Evolutionary conservation across 1,140 invertebrate genomes (phyloP), one percentile per base, ranked within the genome.

Genomic region (Oryctes rhinoceros): DNA sequence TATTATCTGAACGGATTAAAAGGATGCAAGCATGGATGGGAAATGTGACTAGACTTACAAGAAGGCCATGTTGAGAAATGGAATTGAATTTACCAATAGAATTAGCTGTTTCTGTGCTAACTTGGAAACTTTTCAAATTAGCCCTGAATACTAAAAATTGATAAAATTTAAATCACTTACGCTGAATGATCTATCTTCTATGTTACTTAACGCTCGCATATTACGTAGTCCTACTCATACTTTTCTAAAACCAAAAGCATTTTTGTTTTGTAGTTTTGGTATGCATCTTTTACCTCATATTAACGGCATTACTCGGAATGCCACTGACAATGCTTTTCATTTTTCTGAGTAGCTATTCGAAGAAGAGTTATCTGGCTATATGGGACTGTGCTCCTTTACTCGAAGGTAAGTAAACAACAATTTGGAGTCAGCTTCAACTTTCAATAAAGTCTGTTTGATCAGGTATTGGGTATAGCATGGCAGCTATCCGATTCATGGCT

Each of bases 311-410:
- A 7, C 20, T 76, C 6, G 74, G 74, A 20, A 76, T 76, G 74
- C 74, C 74, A 4, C 35, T 76, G 6, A 44, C 15, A 0, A 76
- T 76, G 74, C 74, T 76, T 44, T 76, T 76, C 35, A 76, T 48
- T n/a, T 76, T 76, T 15, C 4, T 76, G 13, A 76, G 74, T 35
- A 76, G 74, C 18, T 76, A 76, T 76, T 76, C 74, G 74, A 76
- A 47, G 39, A 76, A 76, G 9, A 76, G 74, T 76, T 76, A 76
- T 76, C 35, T 76, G 39, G 44, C 35, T 47, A 44, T 76, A 44
- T 76, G 74, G 74, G 74, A 76, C 35, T 76, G 74, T 30, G 74
- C 44, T 5, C 74, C 74, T 4, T 76, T 76, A 44, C 44, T 76
- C 18, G 74, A 76, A 48, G 74, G 74, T 48, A 76, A 0, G 24